Conservation (phyloP, 2,797 vertebrate species). For the Ctenopoma kingsleyae region DNA sequence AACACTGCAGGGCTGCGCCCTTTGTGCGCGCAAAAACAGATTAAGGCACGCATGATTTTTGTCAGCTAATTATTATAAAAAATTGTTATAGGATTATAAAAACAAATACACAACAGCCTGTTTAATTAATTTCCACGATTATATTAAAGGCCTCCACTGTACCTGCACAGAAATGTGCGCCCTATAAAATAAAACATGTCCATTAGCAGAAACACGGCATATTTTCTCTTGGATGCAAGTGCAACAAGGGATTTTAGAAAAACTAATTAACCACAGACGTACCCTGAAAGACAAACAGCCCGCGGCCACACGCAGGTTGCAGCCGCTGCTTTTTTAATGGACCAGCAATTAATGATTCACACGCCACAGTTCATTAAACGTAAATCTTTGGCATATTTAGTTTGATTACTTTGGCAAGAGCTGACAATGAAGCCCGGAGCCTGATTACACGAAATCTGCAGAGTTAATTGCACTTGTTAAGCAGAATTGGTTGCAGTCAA, state of each 20-base stretch:
- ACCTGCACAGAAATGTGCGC: neutral
- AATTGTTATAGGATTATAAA: neutral
- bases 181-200: neutral
- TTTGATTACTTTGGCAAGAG: conserved; percentile 67
- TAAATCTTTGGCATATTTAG: conserved; percentile 68
- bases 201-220: conserved; percentile 14
- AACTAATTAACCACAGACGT: conserved; percentile 35
- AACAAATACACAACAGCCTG: conserved; percentile 2
- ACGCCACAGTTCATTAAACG: conserved; percentile 57
- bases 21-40: conserved; percentile 27
- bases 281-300: conserved; percentile 41
- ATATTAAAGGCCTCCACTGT: neutral
- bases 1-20: conserved; percentile 4
- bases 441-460: conserved; percentile 44
- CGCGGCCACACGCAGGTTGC: conserved; percentile 23
- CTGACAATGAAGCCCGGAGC: conserved; percentile 34
- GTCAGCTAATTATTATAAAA: conserved; percentile 8
- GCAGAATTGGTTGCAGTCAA: conserved; percentile 56
- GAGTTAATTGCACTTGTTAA: conserved; percentile 72
- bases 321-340: conserved; percentile 21
- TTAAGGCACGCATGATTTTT: neutral
- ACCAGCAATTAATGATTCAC: conserved; percentile 34
- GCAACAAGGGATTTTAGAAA: conserved; percentile 14
- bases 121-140: conserved; percentile 12
- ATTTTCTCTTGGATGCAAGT: conserved; percentile 1